These are phyloP conservation scores for Aphidius gifuensis DNA, from an alignment of 1,140 invertebrate species.

Conservation along the genomic window DNA sequence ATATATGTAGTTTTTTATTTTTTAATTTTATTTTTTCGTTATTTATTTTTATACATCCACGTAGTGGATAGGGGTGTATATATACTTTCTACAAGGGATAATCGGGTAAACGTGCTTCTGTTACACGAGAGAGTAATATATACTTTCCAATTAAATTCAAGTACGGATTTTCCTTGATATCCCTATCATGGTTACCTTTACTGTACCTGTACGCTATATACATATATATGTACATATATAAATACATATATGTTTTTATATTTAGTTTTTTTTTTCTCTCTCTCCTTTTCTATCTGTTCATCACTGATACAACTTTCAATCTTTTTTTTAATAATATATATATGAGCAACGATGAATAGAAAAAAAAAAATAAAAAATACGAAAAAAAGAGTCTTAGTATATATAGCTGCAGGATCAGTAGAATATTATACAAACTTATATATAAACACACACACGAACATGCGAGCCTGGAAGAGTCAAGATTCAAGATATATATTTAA, in stretches of 20 bases:
- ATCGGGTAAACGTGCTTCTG: conserved; percentile 3
- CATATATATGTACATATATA: neutral
- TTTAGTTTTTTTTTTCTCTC: neutral
- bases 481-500: neutral
- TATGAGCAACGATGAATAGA: neutral
- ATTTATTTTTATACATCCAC: conserved; percentile 1
- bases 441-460: neutral
- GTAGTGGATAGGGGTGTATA: too few species aligned
- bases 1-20: neutral
- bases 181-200: conserved; percentile 3
- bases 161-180: conserved; percentile 17
- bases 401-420: too few species aligned
- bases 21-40: neutral
- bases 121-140: conserved; percentile 4
- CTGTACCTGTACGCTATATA: conserved; percentile 2
- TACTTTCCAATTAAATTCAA: conserved; percentile 22
- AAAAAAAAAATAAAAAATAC: conserved; percentile 4
- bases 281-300: neutral
- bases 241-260: neutral
- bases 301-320: too few species aligned
- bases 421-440: neutral
- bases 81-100: neutral
- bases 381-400: neutral
- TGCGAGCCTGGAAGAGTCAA: neutral
- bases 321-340: too few species aligned